Percentiles rank a stretch among this genome's conserved stretches.
phyloP scores from a whole-genome alignment of 2,113 vertebrate species.

The Pampusana beccarii region DNA sequence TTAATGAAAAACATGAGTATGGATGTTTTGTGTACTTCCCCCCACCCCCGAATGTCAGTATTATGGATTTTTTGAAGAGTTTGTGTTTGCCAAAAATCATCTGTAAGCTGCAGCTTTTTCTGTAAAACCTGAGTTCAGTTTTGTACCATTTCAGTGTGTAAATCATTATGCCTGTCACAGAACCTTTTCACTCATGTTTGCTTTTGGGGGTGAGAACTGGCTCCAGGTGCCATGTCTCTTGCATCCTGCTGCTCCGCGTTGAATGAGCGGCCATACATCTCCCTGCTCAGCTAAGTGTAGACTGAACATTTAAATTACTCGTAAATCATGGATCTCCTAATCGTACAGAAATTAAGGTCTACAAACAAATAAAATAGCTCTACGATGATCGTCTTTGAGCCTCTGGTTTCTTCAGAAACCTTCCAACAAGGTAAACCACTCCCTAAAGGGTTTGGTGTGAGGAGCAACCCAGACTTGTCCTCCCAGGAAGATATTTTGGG shows the following conservation, averaged over 20 bases:
- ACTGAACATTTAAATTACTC: not conserved
- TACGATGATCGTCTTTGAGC: not conserved
- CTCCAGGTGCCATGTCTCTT: not conserved
- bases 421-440: not conserved
- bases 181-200: not conserved
- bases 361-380: not conserved
- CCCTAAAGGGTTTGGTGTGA: not conserved
- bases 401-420: not conserved
- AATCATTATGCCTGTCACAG: not conserved
- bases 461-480: not conserved
- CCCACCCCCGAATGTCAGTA: not conserved
- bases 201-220: not conserved
- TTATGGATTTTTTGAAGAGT: not conserved
- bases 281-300: not conserved
- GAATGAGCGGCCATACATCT: not conserved
- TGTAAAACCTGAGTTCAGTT: not conserved
- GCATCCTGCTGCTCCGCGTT: accelerated
- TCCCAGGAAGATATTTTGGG: not conserved
- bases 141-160: not conserved
- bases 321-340: not conserved
- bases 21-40: not conserved
- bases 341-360: not conserved
- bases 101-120: not conserved
- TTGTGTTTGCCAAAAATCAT: not conserved
- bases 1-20: not conserved